Evolutionary conservation across 64 coral and sea anemone genomes (phyloP).

Genomic region (Porites australiensis): DNA sequence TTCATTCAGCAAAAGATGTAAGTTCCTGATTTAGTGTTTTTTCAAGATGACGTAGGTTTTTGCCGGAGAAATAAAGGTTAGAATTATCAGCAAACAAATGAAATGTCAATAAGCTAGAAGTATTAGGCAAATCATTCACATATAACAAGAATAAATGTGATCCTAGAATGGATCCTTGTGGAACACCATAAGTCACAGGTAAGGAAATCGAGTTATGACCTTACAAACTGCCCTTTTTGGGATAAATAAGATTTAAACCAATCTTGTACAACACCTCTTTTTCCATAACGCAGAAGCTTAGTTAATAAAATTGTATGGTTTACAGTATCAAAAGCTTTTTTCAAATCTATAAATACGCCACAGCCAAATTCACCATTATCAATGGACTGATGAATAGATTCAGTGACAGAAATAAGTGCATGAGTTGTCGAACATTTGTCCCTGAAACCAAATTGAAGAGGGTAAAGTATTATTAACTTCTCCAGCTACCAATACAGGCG

Average conservation of each 20-base stretch:
- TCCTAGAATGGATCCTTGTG: neutral
- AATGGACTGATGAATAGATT: neutral
- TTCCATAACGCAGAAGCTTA: neutral
- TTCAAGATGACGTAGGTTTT: constrained; percentile 43
- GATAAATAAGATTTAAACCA: neutral
- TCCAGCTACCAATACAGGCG: neutral
- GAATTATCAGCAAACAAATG: neutral
- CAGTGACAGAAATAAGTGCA: neutral
- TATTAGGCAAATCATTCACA: neutral
- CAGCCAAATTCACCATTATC: neutral
- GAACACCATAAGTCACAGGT: neutral
- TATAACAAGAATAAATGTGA: neutral
- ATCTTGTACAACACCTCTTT: neutral
- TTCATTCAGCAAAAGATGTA: constrained; percentile 16
- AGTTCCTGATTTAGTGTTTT: constrained; percentile 33
- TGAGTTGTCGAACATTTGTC: neutral
- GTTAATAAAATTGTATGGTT: neutral
- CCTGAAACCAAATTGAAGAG: neutral
- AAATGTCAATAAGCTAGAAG: neutral
- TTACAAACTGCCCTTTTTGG: neutral
- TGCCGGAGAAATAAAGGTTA: constrained; percentile 15
- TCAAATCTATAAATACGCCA: neutral
- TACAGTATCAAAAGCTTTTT: neutral
- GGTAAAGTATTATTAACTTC: neutral
- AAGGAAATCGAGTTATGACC: neutral